These are phyloP conservation scores for Sacculina carcini DNA, from an alignment of 2,888 invertebrate species.

Conservation along the genomic window DNA sequence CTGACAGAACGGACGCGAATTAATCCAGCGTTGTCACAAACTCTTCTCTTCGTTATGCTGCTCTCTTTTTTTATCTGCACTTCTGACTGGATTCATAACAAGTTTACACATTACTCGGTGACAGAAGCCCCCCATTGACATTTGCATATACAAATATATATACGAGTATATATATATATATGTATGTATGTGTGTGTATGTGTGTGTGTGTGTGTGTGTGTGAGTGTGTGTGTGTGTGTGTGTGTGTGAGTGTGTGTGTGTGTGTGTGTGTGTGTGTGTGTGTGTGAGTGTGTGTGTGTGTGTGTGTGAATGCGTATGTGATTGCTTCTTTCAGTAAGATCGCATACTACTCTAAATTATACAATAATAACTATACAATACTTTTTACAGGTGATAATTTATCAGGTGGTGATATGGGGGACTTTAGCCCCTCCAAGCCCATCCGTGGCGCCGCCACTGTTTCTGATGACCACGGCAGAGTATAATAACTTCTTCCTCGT, in stretches of 20 bases:
- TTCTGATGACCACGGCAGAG: not conserved
- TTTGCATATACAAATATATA: no score
- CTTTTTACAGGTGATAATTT: no score
- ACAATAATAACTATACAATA: not conserved
- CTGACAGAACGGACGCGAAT: no score
- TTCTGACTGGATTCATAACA: no score
- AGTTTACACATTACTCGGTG: no score
- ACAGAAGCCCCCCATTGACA: no score
- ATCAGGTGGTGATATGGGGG: no score
- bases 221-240: not conserved
- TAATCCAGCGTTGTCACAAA: no score
- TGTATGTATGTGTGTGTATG: not conserved
- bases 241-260: not conserved
- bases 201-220: not conserved
- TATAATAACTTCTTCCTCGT: not conserved
- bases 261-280: conserved; percentile 5
- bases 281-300: conserved; percentile 7
- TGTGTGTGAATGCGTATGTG: conserved; percentile 2
- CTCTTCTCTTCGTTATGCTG: no score
- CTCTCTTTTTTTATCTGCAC: no score
- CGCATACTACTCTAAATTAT: not conserved
- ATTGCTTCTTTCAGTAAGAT: not conserved
- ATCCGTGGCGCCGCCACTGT: not conserved
- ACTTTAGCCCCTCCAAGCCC: not conserved
- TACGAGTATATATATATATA: not conserved